A percentile compares a stretch with the other conserved stretches of the same genome.
Conservation (phyloP, 2,797 vertebrate species). For the Phaenicophaeus curvirostris region DNA sequence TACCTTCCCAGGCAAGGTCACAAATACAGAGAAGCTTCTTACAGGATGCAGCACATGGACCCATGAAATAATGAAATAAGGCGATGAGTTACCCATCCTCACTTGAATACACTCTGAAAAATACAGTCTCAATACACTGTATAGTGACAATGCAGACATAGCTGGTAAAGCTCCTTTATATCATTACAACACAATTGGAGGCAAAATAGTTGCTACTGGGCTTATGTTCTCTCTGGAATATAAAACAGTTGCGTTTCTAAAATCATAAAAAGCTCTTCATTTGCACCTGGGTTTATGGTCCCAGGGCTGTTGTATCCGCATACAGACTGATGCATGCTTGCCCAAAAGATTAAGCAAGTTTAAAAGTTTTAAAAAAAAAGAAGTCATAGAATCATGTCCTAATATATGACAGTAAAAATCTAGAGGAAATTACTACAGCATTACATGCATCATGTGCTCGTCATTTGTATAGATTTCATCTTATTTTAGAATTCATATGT, state of each 20-base stretch:
- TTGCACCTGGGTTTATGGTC: neutral
- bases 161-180: neutral
- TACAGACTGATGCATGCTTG: neutral
- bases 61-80: neutral
- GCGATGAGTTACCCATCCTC: neutral
- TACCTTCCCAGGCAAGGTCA: neutral
- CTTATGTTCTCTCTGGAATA: neutral
- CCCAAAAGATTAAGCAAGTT: neutral
- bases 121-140: fast-evolving
- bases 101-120: neutral
- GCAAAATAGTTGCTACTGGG: neutral
- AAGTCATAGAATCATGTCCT: neutral
- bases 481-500: neutral
- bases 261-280: neutral
- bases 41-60: neutral
- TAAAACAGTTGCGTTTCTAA: neutral
- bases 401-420: neutral
- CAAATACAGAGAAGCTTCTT: neutral
- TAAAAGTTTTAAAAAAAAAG: too few relatives aligned
- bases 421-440: neutral
- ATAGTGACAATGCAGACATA: neutral
- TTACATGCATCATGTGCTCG: neutral
- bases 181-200: neutral
- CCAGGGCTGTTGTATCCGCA: neutral
- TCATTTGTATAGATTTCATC: neutral